Conservation (phyloP, 2,888 invertebrate genomes). For the Yponomeuta malinellus region DNA sequence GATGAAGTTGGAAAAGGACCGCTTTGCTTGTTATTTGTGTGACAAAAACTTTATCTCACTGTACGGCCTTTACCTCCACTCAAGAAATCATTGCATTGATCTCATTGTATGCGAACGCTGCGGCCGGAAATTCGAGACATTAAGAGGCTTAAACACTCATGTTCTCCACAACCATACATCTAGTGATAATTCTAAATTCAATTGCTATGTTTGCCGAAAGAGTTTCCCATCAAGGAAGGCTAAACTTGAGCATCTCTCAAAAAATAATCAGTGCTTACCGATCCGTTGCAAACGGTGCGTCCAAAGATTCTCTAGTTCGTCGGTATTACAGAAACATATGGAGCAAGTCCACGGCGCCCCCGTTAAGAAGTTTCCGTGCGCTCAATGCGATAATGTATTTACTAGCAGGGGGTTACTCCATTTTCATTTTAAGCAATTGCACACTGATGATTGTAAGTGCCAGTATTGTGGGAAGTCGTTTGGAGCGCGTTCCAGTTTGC, state of each 20-base stretch:
- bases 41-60: slow-evolving; percentile 9
- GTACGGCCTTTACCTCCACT: slow-evolving; percentile 13
- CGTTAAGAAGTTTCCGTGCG: slow-evolving; percentile 17
- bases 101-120: slow-evolving; percentile 21
- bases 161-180: not conserved
- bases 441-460: slow-evolving; percentile 21
- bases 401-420: slow-evolving; percentile 14
- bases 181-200: not conserved
- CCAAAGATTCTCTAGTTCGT: slow-evolving; percentile 16
- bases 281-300: slow-evolving; percentile 17
- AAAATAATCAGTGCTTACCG: slow-evolving; percentile 19
- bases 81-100: slow-evolving; percentile 9
- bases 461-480: slow-evolving; percentile 16
- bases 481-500: not conserved
- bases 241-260: slow-evolving; percentile 17
- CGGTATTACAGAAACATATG: slow-evolving; percentile 17
- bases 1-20: slow-evolving; percentile 4
- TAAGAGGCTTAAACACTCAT: slow-evolving; percentile 15
- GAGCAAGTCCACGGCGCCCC: slow-evolving; percentile 18
- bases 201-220: slow-evolving; percentile 19
- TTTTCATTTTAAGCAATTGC: slow-evolving; percentile 19
- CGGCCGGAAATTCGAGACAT: slow-evolving; percentile 21
- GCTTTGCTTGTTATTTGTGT: slow-evolving; percentile 15
- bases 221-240: slow-evolving; percentile 17
- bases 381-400: slow-evolving; percentile 20